Base-by-base conservation (phyloP, 2,888 invertebrate genomes). In the Hymenopus coronatus region DNA sequence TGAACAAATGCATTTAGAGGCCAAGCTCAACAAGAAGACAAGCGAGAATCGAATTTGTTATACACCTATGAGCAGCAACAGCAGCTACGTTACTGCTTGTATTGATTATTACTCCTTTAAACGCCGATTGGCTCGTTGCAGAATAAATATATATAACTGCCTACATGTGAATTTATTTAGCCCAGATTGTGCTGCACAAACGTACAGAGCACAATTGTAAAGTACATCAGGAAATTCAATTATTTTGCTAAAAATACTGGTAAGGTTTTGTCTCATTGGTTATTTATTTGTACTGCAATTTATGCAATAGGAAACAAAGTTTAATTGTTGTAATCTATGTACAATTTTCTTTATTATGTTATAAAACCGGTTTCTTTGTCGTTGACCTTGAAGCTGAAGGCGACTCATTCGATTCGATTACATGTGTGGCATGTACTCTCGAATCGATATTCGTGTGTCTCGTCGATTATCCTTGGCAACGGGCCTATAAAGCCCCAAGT, bases 391-490 rank as follows among this genome's bases (percentile, higher is more conserved):
- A 70, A 15, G 54, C 6, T 70, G 20, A 70, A 15, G 54, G 54
- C 25, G 20, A 25, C 14, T 70, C 20, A 70, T 70, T 70, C 54
- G 54, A 70, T 70, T 70, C 54, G 54, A 70, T 40, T 40, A 2
- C n/a, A n/a, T n/a, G n/a, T n/a, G n/a, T 25, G 86, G 82, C 14
- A 27, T n/a, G 28, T 70, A 70, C 83, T 83, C 28, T 83, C 28
- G 28, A 87, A 25, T 87, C 87, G 81, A 81, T 81, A 25, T 28
- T 87, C 9, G 30, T 28, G 14, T 12, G n/a, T 27, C 28, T 25
- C 81, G 15, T 88, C 88, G 88, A 88, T 40, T 85, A 85, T 25
- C 89, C 89, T 89, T 89, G 89, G 89, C 89, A 89, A 82, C 83
- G 83, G 82, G 88, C 88, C 89, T 85, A 82, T 85, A 82, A 89